Base-by-base conservation (phyloP, 2,888 invertebrate species). In the Embidobia sp. region DNA sequence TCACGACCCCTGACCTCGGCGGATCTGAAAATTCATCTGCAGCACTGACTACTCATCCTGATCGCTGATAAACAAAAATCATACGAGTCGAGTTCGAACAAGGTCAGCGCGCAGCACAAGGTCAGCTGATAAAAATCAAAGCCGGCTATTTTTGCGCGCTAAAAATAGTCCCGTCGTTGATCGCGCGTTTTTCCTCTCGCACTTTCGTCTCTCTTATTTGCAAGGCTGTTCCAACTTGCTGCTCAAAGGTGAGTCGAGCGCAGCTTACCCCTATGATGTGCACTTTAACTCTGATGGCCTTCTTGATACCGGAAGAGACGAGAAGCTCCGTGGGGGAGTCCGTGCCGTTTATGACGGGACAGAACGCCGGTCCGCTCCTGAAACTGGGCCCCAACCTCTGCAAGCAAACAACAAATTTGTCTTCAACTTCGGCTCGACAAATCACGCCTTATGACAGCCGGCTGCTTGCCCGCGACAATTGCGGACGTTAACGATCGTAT, bases 281-380 rank as follows among this genome's bases (percentile, higher is more conserved):
- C 82, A 97, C 98, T 91, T 96, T 97, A 26, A 98, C 97, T 90
- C 95, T 94, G 84, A 98, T 96, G 75, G 94, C 93, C 90, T 96
- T 96, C 90, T 95, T 95, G 73, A 96, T 95, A 78, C 97, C 97
- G 80, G 97, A 97, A 79, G 98, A 95, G 63, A 98, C 97, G 80
- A 98, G 92, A 82, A 98, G 96, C 91, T 98, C 97, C 79, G 94
- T 93, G 13, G 75, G 69, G 57, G 95, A 95, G 33, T 95, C 94
- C 15, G 97, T 96, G 0, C 95, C 95, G 90, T 97, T 97, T 83
- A 98, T 97, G 72, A 97, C 96, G 26, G 98, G 98, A 90, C 98
- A 98, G 90, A 96, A 97, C 18, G 95, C 95, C 48, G 98, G 98
- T 7, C 98, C 98, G 66, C 97, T 97, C 79, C 97, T 93, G 90